A percentile compares a stretch with the other conserved stretches of the same genome.
Conservation (phyloP, 2,113 vertebrate species). For the Sorex araneus region DNA sequence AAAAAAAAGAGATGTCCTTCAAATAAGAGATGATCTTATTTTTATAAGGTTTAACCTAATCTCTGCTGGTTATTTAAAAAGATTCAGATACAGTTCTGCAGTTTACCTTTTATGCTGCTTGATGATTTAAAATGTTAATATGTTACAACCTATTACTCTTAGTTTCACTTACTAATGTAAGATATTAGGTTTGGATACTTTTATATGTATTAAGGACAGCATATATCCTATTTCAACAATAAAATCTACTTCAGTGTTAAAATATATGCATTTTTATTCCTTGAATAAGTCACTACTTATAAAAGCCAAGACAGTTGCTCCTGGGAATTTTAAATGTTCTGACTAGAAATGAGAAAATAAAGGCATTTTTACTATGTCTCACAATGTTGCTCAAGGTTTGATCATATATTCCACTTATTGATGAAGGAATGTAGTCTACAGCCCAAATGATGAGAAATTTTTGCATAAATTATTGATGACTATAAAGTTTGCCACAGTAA, state of each 20-base stretch:
- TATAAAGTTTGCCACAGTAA: constrained; percentile 45
- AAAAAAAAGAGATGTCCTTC: constrained; percentile 49
- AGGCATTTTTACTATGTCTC: constrained; percentile 63
- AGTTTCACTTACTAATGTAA: constrained; percentile 63
- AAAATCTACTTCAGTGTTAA: constrained; percentile 60
- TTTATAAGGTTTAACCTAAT: constrained; percentile 68
- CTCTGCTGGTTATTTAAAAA: constrained; percentile 57
- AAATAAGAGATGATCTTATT: constrained; percentile 9
- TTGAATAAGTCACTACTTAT: constrained; percentile 30
- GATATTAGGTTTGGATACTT: constrained; percentile 52
- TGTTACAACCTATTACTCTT: constrained; percentile 73
- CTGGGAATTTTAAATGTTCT: constrained; percentile 60
- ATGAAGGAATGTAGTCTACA: constrained; percentile 35
- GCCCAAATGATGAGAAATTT: constrained; percentile 43
- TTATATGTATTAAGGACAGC: constrained; percentile 37
- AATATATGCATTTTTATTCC: constrained; percentile 54
- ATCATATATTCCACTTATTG: background rate
- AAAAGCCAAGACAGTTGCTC: constrained; percentile 60
- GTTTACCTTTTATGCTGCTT: constrained; percentile 73
- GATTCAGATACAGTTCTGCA: constrained; percentile 56
- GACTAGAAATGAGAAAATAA: constrained; percentile 54
- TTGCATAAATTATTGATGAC: background rate
- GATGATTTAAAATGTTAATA: constrained; percentile 59
- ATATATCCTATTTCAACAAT: constrained; percentile 49
- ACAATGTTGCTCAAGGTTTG: constrained; percentile 40